phyloP scores from a whole-genome alignment of 2,113 vertebrate genomes.

The Acanthisitta chloris region DNA sequence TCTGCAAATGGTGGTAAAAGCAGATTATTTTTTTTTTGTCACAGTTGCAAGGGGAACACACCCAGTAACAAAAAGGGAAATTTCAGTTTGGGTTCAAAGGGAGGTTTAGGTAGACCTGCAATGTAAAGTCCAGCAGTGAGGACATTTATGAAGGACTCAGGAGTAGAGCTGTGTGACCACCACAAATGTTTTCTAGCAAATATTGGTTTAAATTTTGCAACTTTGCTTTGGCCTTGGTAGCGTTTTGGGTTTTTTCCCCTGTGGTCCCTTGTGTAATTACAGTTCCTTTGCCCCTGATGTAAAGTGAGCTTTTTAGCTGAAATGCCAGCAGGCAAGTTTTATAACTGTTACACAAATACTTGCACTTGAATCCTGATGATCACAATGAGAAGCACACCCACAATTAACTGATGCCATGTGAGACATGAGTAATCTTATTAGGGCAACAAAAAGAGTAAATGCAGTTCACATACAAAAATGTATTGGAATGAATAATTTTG shows the following conservation, averaged over 20 bases:
- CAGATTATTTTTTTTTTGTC: background rate
- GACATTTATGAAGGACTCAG: background rate
- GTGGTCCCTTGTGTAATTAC: background rate
- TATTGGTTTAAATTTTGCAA: conserved; percentile 58
- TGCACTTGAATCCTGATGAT: background rate
- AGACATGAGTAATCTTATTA: conserved; percentile 19
- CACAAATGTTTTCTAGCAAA: conserved; percentile 35
- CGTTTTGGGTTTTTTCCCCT: background rate
- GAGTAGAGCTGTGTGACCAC: background rate
- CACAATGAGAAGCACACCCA: conserved; percentile 10
- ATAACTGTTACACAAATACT: background rate
- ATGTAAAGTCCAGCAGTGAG: background rate
- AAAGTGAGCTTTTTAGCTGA: background rate
- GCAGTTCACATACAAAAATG: background rate
- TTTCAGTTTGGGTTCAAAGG: background rate
- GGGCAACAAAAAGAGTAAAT: conserved; percentile 1
- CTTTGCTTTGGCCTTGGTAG: conserved; percentile 10
- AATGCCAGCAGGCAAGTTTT: background rate
- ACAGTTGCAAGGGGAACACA: background rate
- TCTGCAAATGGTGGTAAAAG: background rate
- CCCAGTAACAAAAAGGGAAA: background rate
- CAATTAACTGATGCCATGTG: conserved; percentile 19
- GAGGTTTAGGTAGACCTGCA: background rate
- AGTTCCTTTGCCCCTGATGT: background rate
- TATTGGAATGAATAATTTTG: background rate